Conservation (phyloP, 2,888 invertebrate genomes). For the Caenorhabditis becei region DNA sequence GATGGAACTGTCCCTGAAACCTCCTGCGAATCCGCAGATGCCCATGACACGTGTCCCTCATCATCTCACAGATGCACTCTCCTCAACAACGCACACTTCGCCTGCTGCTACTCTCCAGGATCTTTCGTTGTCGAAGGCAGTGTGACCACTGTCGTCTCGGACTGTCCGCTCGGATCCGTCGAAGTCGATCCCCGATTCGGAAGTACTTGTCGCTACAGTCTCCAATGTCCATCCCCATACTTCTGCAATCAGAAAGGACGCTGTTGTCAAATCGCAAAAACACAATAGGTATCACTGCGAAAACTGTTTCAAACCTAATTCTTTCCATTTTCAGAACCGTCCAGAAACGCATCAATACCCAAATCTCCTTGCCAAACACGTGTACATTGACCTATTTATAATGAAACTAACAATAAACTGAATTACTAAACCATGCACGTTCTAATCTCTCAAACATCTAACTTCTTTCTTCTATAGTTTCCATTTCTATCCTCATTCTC, state of each 20-base stretch:
- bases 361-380: constrained; percentile 49
- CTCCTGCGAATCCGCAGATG: constrained; percentile 57
- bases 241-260: constrained; percentile 72
- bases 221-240: constrained; percentile 75
- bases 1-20: constrained; percentile 72
- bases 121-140: constrained; percentile 26
- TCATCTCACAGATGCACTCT: constrained; percentile 67
- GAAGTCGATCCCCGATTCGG: constrained; percentile 71
- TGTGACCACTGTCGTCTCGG: constrained; percentile 23
- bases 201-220: constrained; percentile 66
- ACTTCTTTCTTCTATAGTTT: neutral
- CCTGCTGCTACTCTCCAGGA: constrained; percentile 55
- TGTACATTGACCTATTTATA: constrained; percentile 38
- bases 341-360: neutral
- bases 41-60: constrained; percentile 67
- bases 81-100: constrained; percentile 39
- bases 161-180: constrained; percentile 64
- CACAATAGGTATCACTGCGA: constrained; percentile 1
- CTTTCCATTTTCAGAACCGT: constrained; percentile 16
- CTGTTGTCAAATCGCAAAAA: constrained; percentile 63
- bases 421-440: constrained; percentile 52
- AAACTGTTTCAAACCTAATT: neutral
- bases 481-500: constrained; percentile 5
- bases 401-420: constrained; percentile 42
- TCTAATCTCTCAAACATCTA: constrained; percentile 14